Evolutionary conservation across 2,113 vertebrate genomes (phyloP), one percentile per base, ranked within the genome.

Genomic region (Tachysurus vachellii): DNA sequence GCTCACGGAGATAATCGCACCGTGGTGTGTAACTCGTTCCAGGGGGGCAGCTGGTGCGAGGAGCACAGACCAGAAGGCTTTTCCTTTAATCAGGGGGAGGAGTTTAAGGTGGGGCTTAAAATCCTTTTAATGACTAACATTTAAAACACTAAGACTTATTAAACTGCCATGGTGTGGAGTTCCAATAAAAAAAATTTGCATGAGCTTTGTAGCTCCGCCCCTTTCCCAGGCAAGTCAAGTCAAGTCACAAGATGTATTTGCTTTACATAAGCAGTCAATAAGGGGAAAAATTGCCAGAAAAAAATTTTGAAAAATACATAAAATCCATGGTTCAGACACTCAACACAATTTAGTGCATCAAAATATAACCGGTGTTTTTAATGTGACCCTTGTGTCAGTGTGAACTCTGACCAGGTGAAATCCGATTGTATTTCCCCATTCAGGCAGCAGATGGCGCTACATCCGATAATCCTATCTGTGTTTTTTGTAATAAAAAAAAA

Each of bases 11-110:
- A 95, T 7, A 87, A 92, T 83, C 91, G 90, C 1, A 28, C 85
- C 0, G 80, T 95, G 9, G 93, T 96, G 28, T 95, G 93, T 84
- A 96, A 96, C 92, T 95, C 95, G 5, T 95, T 84, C 71, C 86
- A 93, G 70, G 91, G 54, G 0, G 95, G 94, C 42, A 88, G 3
- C 23, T 96, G 95, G 95, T 93, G 94, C 14, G 87, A 94, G 86
- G 94, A 95, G 88, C 75, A 88, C 3, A 91, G 94, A 1, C 90
- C 88, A 26, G 90, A 82, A 50, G 62, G 57, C 59, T 96, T 96
- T 85, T 94, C 95, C 26, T 96, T 96, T 90, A 89, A 84, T 0
- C 87, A 82, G 50, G 95, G 92, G 4, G 88, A 94, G 86, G 91
- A 94, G 86, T 95, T 95, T 57, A 91, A 93, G 94, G 95, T 95